Evolutionary conservation across 2,888 invertebrate genomes (phyloP).

Genomic region (Eubasilissa splendida): DNA sequence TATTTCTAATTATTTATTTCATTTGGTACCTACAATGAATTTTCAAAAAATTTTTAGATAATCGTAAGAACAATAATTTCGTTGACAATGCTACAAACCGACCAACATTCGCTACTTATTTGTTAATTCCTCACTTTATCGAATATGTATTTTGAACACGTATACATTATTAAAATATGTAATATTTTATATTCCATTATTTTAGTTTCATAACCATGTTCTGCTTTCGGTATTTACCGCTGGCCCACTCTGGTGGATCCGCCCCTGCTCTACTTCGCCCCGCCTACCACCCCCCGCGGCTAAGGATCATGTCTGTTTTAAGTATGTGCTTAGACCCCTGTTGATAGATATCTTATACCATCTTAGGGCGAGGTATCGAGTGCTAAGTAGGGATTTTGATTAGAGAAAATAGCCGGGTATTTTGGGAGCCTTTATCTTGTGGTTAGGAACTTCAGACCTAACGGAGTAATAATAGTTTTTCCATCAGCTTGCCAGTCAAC

Average conservation of each 20-base stretch:
- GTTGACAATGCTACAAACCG: no score
- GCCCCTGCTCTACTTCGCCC: background rate
- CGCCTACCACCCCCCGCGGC: background rate
- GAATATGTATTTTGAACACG: no score
- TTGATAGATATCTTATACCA: conserved; percentile 28
- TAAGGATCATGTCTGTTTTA: conserved; percentile 35
- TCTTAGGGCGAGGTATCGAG: conserved; percentile 32
- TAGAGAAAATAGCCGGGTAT: conserved; percentile 11
- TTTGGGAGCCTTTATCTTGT: background rate
- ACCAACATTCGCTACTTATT: no score
- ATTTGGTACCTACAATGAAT: no score
- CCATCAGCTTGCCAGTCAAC: background rate
- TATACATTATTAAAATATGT: no score
- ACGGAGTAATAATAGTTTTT: conserved; percentile 9
- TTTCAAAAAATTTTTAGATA: no score
- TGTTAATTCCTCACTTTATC: no score
- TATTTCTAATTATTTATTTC: no score
- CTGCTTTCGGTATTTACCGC: background rate
- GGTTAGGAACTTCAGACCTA: background rate
- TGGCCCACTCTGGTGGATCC: background rate
- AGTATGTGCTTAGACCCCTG: conserved; percentile 29
- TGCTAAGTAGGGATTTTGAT: conserved; percentile 30
- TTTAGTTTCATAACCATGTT: no score
- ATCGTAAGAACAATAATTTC: no score
- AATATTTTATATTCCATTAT: no score